Evolutionary conservation across 2,113 vertebrate species (phyloP), one percentile per base, ranked within the genome.

Genomic region (Accipiter virgatus): DNA sequence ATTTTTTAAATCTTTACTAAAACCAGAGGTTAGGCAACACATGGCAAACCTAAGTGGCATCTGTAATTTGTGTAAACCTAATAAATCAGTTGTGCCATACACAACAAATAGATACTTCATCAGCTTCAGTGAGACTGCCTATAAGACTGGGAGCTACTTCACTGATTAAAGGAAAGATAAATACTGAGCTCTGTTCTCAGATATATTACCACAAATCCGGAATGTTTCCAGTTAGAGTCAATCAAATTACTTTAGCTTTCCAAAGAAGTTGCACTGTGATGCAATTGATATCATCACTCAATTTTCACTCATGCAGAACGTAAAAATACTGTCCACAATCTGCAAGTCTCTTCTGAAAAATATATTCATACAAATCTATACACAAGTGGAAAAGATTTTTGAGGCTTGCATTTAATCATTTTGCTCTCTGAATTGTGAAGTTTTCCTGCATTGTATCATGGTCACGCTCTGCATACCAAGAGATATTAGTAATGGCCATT

Each of bases 391-490:
- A 87, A 58, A 74, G 7, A 18, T n/a, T 84, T 86, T 42, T 81
- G 34, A 67, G 12, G 17, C 6, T 95, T 71, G 10, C 17, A 58
- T 87, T 56, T 75, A 71, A 81, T 67, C 8, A 26, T 68, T 85
- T 91, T 81, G 3, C 40, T 75, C 56, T 75, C 81, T 58, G 66
- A 91, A 89, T 75, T 65, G 42, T 80, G 58, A 91, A 94, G 70
- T 58, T 91, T 95, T 95, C 36, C 83, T 95, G 56, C 32, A 74
- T 80, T 89, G 45, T 94, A 77, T 95, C 77, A 80, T 43, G 53
- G 36, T 47, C 61, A 72, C 85, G 38, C 62, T 94, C 91, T 91
- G 91, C 88, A 94, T 97, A 80, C 91, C 81, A 58, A 58, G 36
- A 53, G 58, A 53, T 56, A 59, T 50, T 91, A 66, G 78, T 93